phyloP scores from a whole-genome alignment of 2,113 vertebrate species.

The Apus apus region DNA sequence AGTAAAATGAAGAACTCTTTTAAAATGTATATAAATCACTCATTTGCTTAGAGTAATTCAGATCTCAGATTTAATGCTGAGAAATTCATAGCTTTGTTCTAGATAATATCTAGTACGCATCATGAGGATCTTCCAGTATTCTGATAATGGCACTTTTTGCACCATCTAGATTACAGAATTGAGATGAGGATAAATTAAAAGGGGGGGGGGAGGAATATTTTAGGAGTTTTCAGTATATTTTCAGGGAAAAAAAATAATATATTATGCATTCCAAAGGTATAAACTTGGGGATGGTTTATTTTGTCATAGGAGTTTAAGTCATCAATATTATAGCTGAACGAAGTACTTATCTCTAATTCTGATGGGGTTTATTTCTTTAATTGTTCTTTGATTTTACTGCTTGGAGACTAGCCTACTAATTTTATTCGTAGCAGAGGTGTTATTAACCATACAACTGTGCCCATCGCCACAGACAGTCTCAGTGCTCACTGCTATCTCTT shows the following conservation, averaged over 20 bases:
- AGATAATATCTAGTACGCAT: background rate
- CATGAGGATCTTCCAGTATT: background rate
- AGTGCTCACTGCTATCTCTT: background rate
- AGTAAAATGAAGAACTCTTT: background rate
- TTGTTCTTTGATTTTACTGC: constrained; percentile 37
- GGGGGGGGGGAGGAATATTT: background rate
- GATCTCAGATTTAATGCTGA: background rate
- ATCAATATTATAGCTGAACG: background rate
- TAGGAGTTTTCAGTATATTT: background rate
- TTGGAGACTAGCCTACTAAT: constrained; percentile 35
- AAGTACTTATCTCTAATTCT: background rate
- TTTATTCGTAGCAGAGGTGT: constrained; percentile 35
- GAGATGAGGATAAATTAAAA: background rate
- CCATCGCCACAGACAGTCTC: constrained; percentile 44
- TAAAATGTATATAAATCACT: background rate
- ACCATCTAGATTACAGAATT: background rate
- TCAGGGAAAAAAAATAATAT: background rate
- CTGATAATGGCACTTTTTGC: background rate
- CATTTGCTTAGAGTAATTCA: background rate
- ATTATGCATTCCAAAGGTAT: background rate
- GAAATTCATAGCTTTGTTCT: background rate
- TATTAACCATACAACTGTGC: constrained; percentile 25
- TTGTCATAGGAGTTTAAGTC: background rate
- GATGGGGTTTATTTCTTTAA: constrained; percentile 22
- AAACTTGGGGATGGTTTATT: background rate